Evolutionary conservation across 1,140 invertebrate genomes (phyloP).

Genomic region (Sycobia sp.): DNA sequence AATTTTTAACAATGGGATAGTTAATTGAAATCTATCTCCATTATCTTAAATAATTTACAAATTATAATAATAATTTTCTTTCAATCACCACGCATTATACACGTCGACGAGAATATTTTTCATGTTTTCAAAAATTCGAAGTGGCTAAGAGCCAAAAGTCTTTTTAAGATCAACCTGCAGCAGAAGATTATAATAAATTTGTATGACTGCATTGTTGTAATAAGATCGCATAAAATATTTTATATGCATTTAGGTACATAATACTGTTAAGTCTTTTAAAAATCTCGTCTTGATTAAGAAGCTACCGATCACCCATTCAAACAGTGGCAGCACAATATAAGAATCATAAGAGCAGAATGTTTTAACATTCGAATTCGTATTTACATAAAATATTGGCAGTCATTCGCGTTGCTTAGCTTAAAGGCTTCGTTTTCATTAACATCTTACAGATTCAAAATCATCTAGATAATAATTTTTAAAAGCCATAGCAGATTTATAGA

Average conservation of each 20-base stretch:
- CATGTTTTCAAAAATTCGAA: slow-evolving; percentile 21
- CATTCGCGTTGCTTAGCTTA: slow-evolving; percentile 25
- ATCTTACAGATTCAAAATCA: slow-evolving; percentile 24
- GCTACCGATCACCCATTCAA: slow-evolving; percentile 12
- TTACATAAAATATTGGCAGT: slow-evolving; percentile 51
- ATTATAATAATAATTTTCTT: slow-evolving; percentile 22
- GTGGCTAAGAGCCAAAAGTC: slow-evolving; percentile 7
- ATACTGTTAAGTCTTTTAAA: slow-evolving; percentile 37
- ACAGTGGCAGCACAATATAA: slow-evolving; percentile 9
- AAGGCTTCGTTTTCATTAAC: slow-evolving; percentile 19
- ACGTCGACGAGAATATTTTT: slow-evolving; percentile 22
- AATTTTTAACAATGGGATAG: slow-evolving; percentile 24
- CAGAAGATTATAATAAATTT: slow-evolving; percentile 11
- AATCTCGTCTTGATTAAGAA: slow-evolving; percentile 33
- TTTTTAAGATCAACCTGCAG: slow-evolving; percentile 18
- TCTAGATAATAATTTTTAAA: slow-evolving; percentile 19
- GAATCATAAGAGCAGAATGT: slow-evolving; percentile 21
- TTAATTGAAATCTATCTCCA: slow-evolving; percentile 18
- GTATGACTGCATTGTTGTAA: slow-evolving; percentile 12
- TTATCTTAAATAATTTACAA: slow-evolving; percentile 30
- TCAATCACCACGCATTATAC: slow-evolving; percentile 16
- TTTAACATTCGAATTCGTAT: slow-evolving; percentile 40
- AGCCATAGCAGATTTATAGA: slow-evolving; percentile 64
- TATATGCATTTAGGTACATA: slow-evolving; percentile 21
- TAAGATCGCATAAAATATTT: slow-evolving; percentile 23